Base-by-base conservation (phyloP, 2,888 invertebrate genomes). In the Agrotis puta region DNA sequence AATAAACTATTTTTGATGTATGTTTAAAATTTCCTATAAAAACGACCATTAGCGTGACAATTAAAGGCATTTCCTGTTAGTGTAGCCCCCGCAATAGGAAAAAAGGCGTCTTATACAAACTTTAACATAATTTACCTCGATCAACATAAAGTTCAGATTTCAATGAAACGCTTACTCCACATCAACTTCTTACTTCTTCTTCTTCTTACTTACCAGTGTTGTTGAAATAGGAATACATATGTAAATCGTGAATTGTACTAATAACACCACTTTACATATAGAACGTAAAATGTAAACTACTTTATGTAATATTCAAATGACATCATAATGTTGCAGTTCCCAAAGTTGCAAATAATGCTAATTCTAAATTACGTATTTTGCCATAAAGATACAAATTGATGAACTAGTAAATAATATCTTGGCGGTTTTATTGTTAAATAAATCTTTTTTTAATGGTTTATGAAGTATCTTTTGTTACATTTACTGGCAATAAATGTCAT, bases 311-410 rank as follows among this genome's bases (percentile, higher is more conserved):
- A 45, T 48, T 33, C 0, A 53, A 56, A n/a, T 48, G 54, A 20
- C 33, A 50, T 51, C 27, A 45, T 13, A 43, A 43, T 57, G 20
- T 24, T 56, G 22, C 48, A 27, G 13, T 50, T 63, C 20, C 18
- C 18, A 61, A 20, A 66, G 6, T 33, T 51, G 13, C 2, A 11
- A 43, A 54, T 58, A 47, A 58, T 43, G 47, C 43, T 56, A 14
- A 64, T 48, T 63, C 5, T 39, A 43, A 67, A 51, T 56, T 18
- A 57, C 57, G 33, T 14, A 14, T 47, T 33, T 51, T 13, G 51
- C 45, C 24, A 51, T 74, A 63, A 69, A 78, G 68, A 78, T 63
- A 73, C 16, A 33, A 22, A 54, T 57, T 57, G 48, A 81, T 69
- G 59, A 24, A 48, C 47, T 24, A 74, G 56, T 71, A 74, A 77